Conservation (phyloP, 1,140 invertebrate genomes). For the Leptonema lineaticorne region DNA sequence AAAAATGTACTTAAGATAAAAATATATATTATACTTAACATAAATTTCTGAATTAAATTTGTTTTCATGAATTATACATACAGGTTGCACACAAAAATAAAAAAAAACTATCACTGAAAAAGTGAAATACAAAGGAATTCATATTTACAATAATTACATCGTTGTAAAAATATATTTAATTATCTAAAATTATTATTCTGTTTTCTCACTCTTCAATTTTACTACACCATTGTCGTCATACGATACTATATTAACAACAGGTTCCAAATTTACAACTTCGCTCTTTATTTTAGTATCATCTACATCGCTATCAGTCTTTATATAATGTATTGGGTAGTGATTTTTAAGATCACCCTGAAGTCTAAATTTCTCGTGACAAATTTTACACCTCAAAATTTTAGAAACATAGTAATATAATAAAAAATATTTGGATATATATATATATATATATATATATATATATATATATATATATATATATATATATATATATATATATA, state of each 20-base stretch:
- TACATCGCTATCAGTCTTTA: conserved; percentile 21
- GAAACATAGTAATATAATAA: background rate
- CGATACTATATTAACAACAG: background rate
- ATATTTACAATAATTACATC: background rate
- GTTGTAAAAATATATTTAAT: background rate
- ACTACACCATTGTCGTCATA: background rate
- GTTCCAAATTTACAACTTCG: background rate
- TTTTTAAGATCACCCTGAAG: conserved; percentile 25
- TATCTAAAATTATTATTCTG: too few species aligned
- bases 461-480: too few species aligned
- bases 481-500: too few species aligned
- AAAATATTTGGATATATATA: too few species aligned
- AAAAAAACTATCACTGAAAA: background rate
- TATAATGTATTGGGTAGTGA: conserved; percentile 21
- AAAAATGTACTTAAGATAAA: too few species aligned
- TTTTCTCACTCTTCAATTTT: background rate
- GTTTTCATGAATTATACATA: too few species aligned
- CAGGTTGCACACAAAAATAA: background rate
- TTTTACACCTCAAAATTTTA: conserved; percentile 22
- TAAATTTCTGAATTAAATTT: background rate
- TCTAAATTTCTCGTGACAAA: conserved; percentile 23
- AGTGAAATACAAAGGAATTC: background rate
- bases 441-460: too few species aligned
- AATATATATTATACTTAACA: too few species aligned
- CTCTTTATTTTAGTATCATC: conserved; percentile 6